A percentile compares a stretch with the other conserved stretches of the same genome.
Conservation (phyloP, 2,888 invertebrate species). For the Erpobdella octoculata region DNA sequence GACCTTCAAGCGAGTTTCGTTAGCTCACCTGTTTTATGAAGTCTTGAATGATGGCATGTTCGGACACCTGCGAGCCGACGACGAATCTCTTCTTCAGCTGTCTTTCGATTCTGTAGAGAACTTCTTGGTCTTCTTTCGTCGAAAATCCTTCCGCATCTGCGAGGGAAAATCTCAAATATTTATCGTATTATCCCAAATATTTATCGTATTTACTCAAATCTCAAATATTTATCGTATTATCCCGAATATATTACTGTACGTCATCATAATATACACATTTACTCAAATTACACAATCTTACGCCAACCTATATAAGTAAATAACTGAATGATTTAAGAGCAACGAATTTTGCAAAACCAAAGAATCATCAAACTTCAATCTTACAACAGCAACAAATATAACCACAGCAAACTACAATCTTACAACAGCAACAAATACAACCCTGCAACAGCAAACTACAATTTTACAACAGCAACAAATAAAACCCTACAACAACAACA, state of each 20-base stretch:
- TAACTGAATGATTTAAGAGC: background rate
- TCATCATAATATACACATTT: background rate
- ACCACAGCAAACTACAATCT: too few species aligned
- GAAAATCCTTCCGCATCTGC: slow-evolving; percentile 94
- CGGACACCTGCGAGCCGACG: slow-evolving; percentile 88
- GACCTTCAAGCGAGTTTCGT: background rate
- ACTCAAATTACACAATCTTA: too few species aligned
- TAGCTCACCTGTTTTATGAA: slow-evolving; percentile 57
- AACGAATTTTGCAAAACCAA: background rate
- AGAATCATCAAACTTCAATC: too few species aligned
- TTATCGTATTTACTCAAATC: background rate
- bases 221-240: too few species aligned
- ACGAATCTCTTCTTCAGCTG: slow-evolving; percentile 77
- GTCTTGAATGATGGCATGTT: slow-evolving; percentile 84
- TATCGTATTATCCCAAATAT: background rate
- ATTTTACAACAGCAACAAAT: too few species aligned
- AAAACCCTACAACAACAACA: too few species aligned
- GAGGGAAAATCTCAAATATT: too few species aligned
- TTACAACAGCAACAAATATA: too few species aligned
- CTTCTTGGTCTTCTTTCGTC: slow-evolving; percentile 84
- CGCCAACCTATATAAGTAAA: too few species aligned
- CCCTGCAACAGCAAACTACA: too few species aligned
- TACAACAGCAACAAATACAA: too few species aligned
- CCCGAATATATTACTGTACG: background rate
- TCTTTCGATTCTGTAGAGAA: slow-evolving; percentile 78